Base-by-base conservation (phyloP, 2,113 vertebrate species). In the Xyrauchen texanus region DNA sequence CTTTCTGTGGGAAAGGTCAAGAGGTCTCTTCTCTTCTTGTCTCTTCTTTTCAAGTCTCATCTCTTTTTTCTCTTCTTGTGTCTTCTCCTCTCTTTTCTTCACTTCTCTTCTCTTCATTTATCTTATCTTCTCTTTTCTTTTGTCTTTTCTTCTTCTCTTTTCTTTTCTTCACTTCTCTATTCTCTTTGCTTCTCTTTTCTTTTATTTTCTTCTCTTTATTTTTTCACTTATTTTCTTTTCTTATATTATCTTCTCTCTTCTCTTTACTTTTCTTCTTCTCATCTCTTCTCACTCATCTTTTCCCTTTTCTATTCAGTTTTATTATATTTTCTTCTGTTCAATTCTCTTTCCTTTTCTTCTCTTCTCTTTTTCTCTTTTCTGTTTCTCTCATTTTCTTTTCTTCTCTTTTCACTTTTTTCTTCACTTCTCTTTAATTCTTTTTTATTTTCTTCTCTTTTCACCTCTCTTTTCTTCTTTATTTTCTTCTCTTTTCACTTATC, bases 301-400 rank as follows among this genome's bases (percentile, higher is more conserved):
- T n/a, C n/a, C n/a, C n/a, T n/a, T n/a, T n/a, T n/a, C n/a, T n/a
- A n/a, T n/a, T n/a, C n/a, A n/a, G n/a, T 51, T 51, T 4, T 10
- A 1, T 15, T 3, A 10, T 53, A 49, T 44, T 73, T 42, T 74
- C 9, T 57, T 6, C 71, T 6, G 0, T 66, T 13, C 12, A 15
- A 11, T 45, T 44, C 3, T 72, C 3, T 45, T 42, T 7, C n/a
- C 10, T 0, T 49, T 5, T 9, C 4, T 21, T 67, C 9, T 12
- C 6, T 52, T 69, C 10, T 42, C 12, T 42, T 47, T 21, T 78
- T n/a, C 0, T 77, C 5, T 76, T 34, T n/a, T n/a, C n/a, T 68
- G 61, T 77, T 12, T 67, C 15, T 85, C 6, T 68, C 49, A 70
- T 47, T 68, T 77, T 68, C 52, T 9, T 62, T 34, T 76, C 9